Conservation (phyloP, 2,113 vertebrate species). For the Gymnogyps californianus region DNA sequence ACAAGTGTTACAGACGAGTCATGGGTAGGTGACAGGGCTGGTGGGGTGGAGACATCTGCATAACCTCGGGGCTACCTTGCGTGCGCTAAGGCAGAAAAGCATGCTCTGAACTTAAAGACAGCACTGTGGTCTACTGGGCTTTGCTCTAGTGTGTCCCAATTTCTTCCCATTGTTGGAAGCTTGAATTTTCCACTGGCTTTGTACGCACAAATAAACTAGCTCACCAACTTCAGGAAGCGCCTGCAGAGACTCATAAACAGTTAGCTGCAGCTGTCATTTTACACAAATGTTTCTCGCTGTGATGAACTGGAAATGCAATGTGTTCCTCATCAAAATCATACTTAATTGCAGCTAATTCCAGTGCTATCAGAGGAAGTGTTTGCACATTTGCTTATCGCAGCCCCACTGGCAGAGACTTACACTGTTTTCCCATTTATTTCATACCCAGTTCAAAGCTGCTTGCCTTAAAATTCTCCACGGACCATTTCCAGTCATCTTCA, state of each 20-base stretch:
- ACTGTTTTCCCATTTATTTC: background rate
- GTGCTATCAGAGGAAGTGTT: background rate
- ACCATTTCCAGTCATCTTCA: slow-evolving; percentile 18
- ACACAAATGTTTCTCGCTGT: background rate
- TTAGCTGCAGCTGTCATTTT: background rate
- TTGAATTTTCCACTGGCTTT: background rate
- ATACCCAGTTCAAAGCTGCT: slow-evolving; percentile 27
- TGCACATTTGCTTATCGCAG: slow-evolving; percentile 42
- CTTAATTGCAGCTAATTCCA: slow-evolving; percentile 42
- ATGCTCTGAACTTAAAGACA: background rate
- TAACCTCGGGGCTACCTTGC: background rate
- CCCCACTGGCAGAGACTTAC: background rate
- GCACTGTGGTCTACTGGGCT: background rate
- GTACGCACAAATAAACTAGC: background rate
- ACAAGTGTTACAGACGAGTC: background rate
- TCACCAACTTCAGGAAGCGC: background rate
- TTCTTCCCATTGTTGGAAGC: background rate
- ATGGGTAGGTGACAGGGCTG: background rate
- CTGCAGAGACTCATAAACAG: background rate
- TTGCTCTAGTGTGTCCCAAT: background rate
- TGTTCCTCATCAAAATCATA: background rate
- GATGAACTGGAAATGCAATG: background rate
- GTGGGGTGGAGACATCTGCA: background rate
- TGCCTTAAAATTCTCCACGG: slow-evolving; percentile 11
- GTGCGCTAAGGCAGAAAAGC: background rate